Evolutionary conservation across 2,113 vertebrate genomes (phyloP).

Genomic region (Phyllostomus discolor): DNA sequence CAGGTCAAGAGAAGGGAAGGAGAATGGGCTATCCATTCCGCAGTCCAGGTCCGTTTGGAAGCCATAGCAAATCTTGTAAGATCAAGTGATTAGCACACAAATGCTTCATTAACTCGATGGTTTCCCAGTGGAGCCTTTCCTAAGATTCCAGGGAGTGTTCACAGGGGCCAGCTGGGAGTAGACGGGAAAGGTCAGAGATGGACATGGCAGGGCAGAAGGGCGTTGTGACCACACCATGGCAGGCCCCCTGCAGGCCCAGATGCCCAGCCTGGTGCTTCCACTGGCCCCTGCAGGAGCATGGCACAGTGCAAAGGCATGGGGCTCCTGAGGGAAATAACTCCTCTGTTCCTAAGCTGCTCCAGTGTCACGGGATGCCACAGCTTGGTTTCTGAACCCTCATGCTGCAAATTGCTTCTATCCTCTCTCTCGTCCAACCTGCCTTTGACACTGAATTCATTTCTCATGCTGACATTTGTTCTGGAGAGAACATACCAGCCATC

Average conservation of each 20-base stretch:
- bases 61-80: neutral
- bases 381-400: neutral
- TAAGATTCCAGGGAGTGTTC: neutral
- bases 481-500: neutral
- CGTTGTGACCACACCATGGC: fast-evolving
- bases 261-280: fast-evolving
- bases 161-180: neutral
- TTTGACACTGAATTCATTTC: neutral
- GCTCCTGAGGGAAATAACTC: neutral
- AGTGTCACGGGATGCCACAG: fast-evolving
- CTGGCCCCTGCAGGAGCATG: neutral
- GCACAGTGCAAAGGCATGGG: neutral
- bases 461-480: neutral
- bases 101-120: neutral
- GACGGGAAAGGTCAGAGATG: too few relatives aligned
- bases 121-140: neutral
- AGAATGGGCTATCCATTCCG: conserved; percentile 31
- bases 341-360: fast-evolving
- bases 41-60: conserved; percentile 53
- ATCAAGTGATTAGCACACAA: neutral
- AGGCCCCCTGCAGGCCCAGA: neutral
- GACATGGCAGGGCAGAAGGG: neutral
- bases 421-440: neutral
- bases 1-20: conserved; percentile 51
- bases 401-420: neutral